These are phyloP conservation scores for Athetis lepigone DNA, from an alignment of 2,888 invertebrate species.

Conservation along the genomic window DNA sequence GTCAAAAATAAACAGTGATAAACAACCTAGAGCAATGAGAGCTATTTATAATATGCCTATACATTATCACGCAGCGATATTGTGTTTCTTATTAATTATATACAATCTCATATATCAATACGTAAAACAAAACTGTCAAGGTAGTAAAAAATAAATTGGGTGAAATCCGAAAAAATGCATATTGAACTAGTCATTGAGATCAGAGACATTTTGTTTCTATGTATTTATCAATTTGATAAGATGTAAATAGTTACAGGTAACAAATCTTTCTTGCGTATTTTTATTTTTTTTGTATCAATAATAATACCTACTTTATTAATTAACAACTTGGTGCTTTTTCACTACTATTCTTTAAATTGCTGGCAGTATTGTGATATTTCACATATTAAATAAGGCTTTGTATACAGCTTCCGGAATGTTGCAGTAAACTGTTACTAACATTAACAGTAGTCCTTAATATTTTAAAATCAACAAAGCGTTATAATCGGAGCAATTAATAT, in stretches of 20 bases:
- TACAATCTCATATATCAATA: constrained; percentile 89
- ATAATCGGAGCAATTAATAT: constrained; percentile 46
- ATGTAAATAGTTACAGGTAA: constrained; percentile 84
- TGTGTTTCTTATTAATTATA: constrained; percentile 88
- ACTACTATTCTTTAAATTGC: constrained; percentile 73
- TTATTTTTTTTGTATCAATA: constrained; percentile 57
- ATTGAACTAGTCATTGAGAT: constrained; percentile 84
- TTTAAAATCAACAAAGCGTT: constrained; percentile 52
- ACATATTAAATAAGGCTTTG: constrained; percentile 87
- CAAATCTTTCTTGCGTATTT: constrained; percentile 65
- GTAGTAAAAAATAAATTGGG: constrained; percentile 70
- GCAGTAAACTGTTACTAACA: constrained; percentile 88
- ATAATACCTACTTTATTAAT: constrained; percentile 74
- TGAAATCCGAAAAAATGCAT: constrained; percentile 65
- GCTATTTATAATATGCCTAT: constrained; percentile 87
- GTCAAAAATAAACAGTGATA: constrained; percentile 77
- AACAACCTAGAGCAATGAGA: constrained; percentile 77
- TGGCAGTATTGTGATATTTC: constrained; percentile 85
- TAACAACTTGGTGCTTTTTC: constrained; percentile 87
- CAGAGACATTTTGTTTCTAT: constrained; percentile 60
- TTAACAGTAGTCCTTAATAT: constrained; percentile 76
- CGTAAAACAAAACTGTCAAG: constrained; percentile 85
- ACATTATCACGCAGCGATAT: constrained; percentile 88
- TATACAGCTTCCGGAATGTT: constrained; percentile 91
- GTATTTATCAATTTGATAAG: constrained; percentile 68